These are phyloP conservation scores for Clarias batrachus DNA, from an alignment of 2,113 vertebrate species.

Conservation along the genomic window DNA sequence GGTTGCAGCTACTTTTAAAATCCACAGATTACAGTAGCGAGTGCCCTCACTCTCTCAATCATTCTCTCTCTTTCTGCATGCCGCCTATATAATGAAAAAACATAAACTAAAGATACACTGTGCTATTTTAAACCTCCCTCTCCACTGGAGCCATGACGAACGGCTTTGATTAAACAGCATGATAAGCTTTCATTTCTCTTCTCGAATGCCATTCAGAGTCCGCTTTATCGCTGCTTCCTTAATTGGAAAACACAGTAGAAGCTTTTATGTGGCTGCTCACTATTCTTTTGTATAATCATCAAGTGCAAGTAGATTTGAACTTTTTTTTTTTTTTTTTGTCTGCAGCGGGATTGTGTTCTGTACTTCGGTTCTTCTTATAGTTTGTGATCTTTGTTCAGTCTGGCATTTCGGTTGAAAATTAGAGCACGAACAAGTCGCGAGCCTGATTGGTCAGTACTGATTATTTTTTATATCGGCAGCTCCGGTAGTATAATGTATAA, in stretches of 20 bases:
- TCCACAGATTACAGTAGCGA: conserved; percentile 42
- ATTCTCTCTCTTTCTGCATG: conserved; percentile 19
- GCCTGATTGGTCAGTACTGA: neutral
- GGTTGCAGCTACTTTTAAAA: conserved; percentile 44
- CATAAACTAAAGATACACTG: conserved; percentile 39
- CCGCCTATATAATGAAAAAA: conserved; percentile 32
- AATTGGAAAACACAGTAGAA: conserved; percentile 53
- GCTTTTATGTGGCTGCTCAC: conserved; percentile 34
- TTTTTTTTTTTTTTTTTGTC: neutral
- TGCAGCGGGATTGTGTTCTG: conserved; percentile 17
- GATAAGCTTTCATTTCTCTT: conserved; percentile 56
- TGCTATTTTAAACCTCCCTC: conserved; percentile 45
- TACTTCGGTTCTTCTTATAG: neutral
- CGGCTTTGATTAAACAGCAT: conserved; percentile 54
- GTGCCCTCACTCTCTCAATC: conserved; percentile 30
- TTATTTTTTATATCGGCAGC: neutral
- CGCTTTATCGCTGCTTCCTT: conserved; percentile 51
- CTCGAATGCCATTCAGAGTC: conserved; percentile 52
- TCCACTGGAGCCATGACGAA: conserved; percentile 51
- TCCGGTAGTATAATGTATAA: neutral
- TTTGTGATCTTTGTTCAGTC: conserved; percentile 17
- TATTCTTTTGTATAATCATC: conserved; percentile 41
- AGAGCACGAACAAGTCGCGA: neutral
- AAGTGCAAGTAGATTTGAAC: conserved; percentile 12
- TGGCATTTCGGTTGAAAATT: neutral